Conservation (phyloP, 2,797 vertebrate species). For the Rhynchonycteris naso region DNA sequence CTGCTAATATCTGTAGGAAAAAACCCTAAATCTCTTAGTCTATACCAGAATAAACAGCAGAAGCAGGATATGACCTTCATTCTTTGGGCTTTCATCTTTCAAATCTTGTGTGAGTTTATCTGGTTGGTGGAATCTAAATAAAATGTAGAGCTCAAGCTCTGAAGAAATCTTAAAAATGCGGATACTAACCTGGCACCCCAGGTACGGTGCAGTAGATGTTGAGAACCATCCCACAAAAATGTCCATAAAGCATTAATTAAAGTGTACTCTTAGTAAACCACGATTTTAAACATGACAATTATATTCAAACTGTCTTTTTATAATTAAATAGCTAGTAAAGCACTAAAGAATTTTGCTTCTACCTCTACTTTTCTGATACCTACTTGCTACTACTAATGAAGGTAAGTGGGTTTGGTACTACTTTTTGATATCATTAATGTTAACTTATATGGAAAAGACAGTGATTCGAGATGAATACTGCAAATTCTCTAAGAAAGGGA, state of each 20-base stretch:
- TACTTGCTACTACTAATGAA: background rate
- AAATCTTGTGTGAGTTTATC: background rate
- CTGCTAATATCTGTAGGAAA: background rate
- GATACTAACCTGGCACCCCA: background rate
- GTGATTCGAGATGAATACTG: background rate
- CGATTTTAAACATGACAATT: background rate
- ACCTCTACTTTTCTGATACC: background rate
- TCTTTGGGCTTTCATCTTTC: background rate
- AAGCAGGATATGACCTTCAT: background rate
- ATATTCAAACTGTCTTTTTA: background rate
- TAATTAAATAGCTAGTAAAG: background rate
- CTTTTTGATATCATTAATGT: background rate
- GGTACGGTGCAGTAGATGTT: rapidly evolving
- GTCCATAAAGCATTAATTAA: background rate
- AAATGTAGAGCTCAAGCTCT: background rate
- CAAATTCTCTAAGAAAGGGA: background rate
- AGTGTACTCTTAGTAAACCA: background rate
- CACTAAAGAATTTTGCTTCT: background rate
- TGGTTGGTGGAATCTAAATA: background rate
- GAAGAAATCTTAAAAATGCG: background rate
- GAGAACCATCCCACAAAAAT: background rate
- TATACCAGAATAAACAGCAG: background rate
- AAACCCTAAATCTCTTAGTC: background rate
- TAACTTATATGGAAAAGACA: background rate
- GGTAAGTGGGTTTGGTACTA: background rate